phyloP scores from a whole-genome alignment of 2,888 invertebrate genomes.

The Ectropis crepuscularia region DNA sequence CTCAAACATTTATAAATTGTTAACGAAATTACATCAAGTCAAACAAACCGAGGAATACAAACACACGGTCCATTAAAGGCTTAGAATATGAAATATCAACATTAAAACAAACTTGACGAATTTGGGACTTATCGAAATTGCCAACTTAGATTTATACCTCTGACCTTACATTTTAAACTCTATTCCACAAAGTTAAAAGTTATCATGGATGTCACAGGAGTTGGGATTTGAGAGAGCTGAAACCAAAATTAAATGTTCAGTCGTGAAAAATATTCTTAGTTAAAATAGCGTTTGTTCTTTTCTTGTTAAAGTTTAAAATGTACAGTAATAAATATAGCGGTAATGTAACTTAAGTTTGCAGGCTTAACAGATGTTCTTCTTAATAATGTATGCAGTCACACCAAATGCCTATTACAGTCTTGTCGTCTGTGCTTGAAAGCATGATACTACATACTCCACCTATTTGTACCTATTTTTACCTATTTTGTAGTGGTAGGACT shows the following conservation, averaged over 20 bases:
- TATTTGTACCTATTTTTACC: too few relatives aligned
- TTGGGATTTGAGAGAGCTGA: neutral
- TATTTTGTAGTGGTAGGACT: too few relatives aligned
- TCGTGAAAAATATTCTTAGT: neutral
- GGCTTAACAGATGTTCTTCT: constrained; percentile 55
- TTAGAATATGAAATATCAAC: constrained; percentile 61
- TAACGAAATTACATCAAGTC: constrained; percentile 45
- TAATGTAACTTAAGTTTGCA: constrained; percentile 35
- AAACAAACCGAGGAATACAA: constrained; percentile 49
- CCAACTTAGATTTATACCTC: neutral
- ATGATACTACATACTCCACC: neutral
- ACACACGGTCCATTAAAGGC: constrained; percentile 57
- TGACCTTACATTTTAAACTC: constrained; percentile 9
- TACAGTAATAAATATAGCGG: neutral
- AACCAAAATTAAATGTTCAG: neutral
- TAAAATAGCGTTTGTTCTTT: neutral
- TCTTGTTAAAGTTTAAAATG: constrained; percentile 39
- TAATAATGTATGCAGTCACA: constrained; percentile 64
- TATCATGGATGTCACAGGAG: neutral
- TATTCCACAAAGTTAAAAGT: neutral
- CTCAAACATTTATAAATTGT: constrained; percentile 46
- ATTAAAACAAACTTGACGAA: constrained; percentile 58
- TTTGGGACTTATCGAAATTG: constrained; percentile 41
- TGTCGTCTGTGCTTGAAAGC: constrained; percentile 50
- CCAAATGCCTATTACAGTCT: constrained; percentile 65